Percentiles rank a stretch among this genome's conserved stretches.
Evolutionary conservation across 2,113 vertebrate genomes (phyloP).

Genomic region (Plecturocebus donacophilus): DNA sequence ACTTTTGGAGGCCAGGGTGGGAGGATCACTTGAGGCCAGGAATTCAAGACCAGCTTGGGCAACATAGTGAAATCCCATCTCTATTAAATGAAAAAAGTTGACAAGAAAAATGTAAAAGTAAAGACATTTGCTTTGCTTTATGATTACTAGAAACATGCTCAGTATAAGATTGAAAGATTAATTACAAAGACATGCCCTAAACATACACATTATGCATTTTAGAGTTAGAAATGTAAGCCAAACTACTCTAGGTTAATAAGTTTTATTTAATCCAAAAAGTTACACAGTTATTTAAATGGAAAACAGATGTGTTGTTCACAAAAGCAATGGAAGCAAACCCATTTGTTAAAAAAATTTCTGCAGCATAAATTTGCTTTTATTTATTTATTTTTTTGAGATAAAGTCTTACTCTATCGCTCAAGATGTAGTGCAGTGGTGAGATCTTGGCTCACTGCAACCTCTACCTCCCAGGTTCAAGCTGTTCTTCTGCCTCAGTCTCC

Average conservation of each 20-base stretch:
- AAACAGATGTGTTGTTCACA: neutral
- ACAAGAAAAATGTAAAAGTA: neutral
- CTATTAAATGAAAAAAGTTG: neutral
- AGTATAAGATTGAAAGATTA: neutral
- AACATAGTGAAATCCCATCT: no score
- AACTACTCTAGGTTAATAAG: neutral
- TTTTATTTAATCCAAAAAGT: neutral
- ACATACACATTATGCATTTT: neutral
- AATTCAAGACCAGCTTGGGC: no score
- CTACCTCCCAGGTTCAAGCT: no score
- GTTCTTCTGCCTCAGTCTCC: no score
- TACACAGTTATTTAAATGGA: neutral
- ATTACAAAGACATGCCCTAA: neutral
- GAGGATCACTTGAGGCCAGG: no score
- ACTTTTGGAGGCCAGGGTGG: no score
- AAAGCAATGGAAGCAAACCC: neutral
- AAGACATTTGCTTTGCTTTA: neutral
- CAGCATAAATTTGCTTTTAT: neutral
- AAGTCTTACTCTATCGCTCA: no score
- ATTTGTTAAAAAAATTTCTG: neutral
- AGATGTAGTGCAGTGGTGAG: no score
- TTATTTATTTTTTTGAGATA: neutral
- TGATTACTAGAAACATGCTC: neutral
- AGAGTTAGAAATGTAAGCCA: neutral
- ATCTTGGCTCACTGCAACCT: no score